A percentile compares a stretch with the other conserved stretches of the same genome.
Evolutionary conservation across 1,140 invertebrate genomes (phyloP).

Genomic region (Aphidius ervi): DNA sequence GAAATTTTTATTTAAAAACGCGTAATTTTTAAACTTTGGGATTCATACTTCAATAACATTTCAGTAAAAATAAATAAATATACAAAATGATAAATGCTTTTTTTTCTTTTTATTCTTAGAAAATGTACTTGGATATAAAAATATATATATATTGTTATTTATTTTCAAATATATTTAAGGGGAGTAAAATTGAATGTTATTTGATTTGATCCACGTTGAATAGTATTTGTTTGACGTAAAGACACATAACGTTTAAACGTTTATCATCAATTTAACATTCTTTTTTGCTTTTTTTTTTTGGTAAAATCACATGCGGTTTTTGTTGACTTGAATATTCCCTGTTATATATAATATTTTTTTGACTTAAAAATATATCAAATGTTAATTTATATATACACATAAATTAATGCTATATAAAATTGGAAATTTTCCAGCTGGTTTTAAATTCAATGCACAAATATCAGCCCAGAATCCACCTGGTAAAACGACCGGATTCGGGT

Average conservation of each 20-base stretch:
- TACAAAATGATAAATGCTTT: too few relatives aligned
- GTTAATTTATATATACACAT: background rate
- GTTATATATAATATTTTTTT: background rate
- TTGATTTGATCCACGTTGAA: constrained; percentile 9
- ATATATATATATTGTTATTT: constrained; percentile 17
- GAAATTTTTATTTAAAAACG: too few relatives aligned
- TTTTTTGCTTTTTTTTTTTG: background rate
- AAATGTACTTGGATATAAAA: background rate
- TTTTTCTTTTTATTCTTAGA: too few relatives aligned
- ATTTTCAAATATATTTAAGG: too few relatives aligned
- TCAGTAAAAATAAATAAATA: too few relatives aligned
- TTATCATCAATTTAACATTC: background rate
- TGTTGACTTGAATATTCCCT: too few relatives aligned
- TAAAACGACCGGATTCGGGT: constrained; percentile 64
- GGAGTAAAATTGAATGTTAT: constrained; percentile 1
- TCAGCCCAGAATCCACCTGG: constrained; percentile 92
- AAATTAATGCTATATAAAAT: background rate
- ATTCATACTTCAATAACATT: too few relatives aligned
- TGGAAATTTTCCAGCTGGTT: constrained; percentile 72
- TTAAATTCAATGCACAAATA: constrained; percentile 99
- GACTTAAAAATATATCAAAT: too few relatives aligned
- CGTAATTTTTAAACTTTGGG: too few relatives aligned
- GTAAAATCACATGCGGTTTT: too few relatives aligned
- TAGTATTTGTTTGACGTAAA: background rate
- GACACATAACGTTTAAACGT: background rate